Evolutionary conservation across 1,140 invertebrate genomes (phyloP), one percentile per base, ranked within the genome.

Genomic region (Drosophila arawakana): DNA sequence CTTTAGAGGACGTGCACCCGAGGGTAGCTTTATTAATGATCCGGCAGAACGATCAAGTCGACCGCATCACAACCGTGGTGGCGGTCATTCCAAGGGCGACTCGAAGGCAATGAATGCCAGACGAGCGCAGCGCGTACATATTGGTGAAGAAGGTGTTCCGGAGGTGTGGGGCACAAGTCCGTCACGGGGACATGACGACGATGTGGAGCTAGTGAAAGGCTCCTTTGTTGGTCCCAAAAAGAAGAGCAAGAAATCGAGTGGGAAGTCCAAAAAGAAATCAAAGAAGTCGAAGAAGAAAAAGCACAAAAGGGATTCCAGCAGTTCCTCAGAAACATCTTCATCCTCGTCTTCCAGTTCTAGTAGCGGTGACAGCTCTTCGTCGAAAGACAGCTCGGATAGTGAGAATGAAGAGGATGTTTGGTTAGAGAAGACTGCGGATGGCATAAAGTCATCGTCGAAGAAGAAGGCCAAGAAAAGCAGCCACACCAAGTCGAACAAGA

Each of bases 101-200:
- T 67, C 59, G 3, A 94, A 94, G 60, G 94, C 94, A 49, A 92
- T 95, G 77, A 95, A 95, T 81, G 93, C 94, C 0, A 91, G 96
- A 70, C 92, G 96, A 76, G 94, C 95, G 80, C 94, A 96, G 69
- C 92, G 96, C 52, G 96, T 97, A 70, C 93, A 94, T 74, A 96
- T 97, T 47, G 96, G 96, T 44, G 93, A 95, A 59, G 92, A 94
- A 63, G 96, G 96, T 9, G 94, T 95, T 5, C 91, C 94, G 2
- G 93, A 94, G 61, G 94, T 96, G 39, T 97, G 96, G 96, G 95
- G 94, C 44, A 95, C 95, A 91, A 96, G 96, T 15, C 96, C 96
- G 2, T 80, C 93, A 0, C 93, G 80, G 93, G 94, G 78, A 93
- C 95, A 79, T 2, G 61, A 73, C 10, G 73, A 83, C 11, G 85